A percentile compares a stretch with the other conserved stretches of the same genome.
phyloP scores from a whole-genome alignment of 2,797 vertebrate genomes.

The Labeo calbasu region DNA sequence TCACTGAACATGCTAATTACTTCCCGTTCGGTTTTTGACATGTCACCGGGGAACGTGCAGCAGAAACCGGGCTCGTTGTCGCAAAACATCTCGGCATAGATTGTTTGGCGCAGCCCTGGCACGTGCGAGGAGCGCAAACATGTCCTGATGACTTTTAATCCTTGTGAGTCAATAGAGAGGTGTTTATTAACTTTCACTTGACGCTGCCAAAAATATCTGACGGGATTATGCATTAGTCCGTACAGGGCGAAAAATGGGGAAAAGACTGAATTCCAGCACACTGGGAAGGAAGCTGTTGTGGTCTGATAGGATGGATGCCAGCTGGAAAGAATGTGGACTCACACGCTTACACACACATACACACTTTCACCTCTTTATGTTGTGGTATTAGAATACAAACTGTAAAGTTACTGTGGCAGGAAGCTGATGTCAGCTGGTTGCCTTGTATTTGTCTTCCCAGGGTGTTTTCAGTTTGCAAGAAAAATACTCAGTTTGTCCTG shows the following conservation, averaged over 20 bases:
- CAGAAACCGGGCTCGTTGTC: conserved; percentile 59
- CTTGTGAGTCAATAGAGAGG: conserved; percentile 71
- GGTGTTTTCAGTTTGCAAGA: conserved; percentile 47
- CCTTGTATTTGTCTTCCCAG: background rate
- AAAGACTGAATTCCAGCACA: conserved; percentile 71
- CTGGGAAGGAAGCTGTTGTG: conserved; percentile 73
- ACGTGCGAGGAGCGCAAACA: conserved; percentile 71
- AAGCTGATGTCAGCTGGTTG: conserved; percentile 57
- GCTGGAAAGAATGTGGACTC: conserved; percentile 60
- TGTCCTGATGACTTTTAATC: conserved; percentile 78
- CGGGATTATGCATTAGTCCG: conserved; percentile 68
- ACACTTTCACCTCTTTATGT: conserved; percentile 54
- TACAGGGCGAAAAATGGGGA: conserved; percentile 57
- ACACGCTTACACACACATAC: conserved; percentile 25
- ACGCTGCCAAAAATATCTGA: conserved; percentile 67
- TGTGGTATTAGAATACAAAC: conserved; percentile 49
- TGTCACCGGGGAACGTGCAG: conserved; percentile 43
- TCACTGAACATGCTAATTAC: conserved; percentile 56
- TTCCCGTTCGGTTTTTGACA: conserved; percentile 44
- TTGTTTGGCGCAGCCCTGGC: conserved; percentile 68
- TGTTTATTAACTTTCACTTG: conserved; percentile 73
- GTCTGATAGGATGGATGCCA: conserved; percentile 82
- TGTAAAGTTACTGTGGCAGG: conserved; percentile 52
- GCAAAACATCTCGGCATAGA: conserved; percentile 69
- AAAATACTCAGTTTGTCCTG: conserved; percentile 22